phyloP scores from a whole-genome alignment of 2,113 vertebrate genomes.

The Ictidomys tridecemlineatus region DNA sequence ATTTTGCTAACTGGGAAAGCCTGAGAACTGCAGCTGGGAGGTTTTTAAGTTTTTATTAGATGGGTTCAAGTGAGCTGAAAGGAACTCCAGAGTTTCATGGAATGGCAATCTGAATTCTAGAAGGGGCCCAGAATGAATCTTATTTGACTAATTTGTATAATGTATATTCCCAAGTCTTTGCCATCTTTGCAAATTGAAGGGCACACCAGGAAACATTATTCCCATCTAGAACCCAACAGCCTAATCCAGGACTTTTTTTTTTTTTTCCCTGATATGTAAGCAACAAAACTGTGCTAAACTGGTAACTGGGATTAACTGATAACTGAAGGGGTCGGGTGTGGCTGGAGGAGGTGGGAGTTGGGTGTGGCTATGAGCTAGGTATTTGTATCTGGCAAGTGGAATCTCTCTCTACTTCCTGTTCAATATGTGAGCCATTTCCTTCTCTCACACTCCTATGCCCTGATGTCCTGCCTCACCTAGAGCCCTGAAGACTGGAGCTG shows the following conservation, averaged over 20 bases:
- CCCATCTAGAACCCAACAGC: neutral
- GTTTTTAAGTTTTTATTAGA: neutral
- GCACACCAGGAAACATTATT: neutral
- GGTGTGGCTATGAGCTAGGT: too few relatives aligned
- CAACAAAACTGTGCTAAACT: neutral
- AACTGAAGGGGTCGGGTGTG: too few relatives aligned
- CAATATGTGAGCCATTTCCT: too few relatives aligned
- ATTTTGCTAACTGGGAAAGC: neutral
- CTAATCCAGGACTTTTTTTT: neutral
- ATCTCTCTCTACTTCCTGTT: too few relatives aligned
- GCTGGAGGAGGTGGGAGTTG: too few relatives aligned
- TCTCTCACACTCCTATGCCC: too few relatives aligned
- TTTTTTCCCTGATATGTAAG: neutral
- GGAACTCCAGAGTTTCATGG: neutral
- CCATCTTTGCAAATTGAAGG: neutral
- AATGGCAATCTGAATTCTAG: neutral
- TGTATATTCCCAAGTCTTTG: neutral
- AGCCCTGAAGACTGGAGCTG: too few relatives aligned
- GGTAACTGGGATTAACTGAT: too few relatives aligned
- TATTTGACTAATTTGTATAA: neutral
- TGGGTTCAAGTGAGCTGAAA: neutral
- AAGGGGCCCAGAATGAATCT: neutral
- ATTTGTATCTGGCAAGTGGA: too few relatives aligned
- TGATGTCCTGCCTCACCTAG: too few relatives aligned
- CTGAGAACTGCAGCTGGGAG: neutral